phyloP scores from a whole-genome alignment of 92 coral and sea anemone species.

The Isaurus tuberculatus region DNA sequence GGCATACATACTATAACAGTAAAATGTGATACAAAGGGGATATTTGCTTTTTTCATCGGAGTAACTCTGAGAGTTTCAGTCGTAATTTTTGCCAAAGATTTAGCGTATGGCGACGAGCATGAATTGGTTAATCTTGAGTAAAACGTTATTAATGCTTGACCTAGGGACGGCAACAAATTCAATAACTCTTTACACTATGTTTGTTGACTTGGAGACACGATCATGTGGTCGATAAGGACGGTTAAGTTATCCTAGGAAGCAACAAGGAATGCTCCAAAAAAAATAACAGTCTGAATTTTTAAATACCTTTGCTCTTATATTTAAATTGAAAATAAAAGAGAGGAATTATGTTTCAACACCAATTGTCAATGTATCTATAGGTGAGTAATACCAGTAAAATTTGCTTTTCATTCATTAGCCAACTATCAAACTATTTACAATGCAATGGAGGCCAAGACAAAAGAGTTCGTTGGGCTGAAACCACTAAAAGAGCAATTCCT shows the following conservation, averaged over 20 bases:
- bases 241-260: background rate
- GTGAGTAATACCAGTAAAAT: background rate
- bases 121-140: no score
- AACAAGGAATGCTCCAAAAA: background rate
- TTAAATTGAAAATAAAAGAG: no score
- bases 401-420: background rate
- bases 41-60: no score
- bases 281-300: background rate
- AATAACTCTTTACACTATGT: no score
- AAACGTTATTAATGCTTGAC: no score
- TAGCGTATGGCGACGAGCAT: no score
- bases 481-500: constrained; percentile 52
- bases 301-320: background rate
- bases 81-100: no score
- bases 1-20: background rate
- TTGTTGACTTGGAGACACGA: no score
- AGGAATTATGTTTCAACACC: background rate
- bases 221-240: background rate
- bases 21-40: no score
- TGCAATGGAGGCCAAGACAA: constrained; percentile 21
- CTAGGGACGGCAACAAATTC: no score
- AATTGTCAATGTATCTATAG: background rate
- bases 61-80: no score
- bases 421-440: background rate
- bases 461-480: constrained; percentile 44